Evolutionary conservation across 2,888 invertebrate species (phyloP), one percentile per base, ranked within the genome.

Genomic region (Thymelicus lineola): DNA sequence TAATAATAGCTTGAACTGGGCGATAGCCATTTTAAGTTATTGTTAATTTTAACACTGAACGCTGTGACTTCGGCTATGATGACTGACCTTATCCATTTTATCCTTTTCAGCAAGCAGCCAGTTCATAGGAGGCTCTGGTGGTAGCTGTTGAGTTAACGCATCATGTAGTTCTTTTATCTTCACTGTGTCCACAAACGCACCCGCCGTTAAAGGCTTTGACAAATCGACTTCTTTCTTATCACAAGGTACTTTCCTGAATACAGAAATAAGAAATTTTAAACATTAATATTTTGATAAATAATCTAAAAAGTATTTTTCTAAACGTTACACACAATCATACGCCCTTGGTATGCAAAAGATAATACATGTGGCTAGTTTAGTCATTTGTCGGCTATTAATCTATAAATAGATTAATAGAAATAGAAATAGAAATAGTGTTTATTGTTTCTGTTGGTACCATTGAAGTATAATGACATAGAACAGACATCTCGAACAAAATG

Each of bases 181-280:
- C n/a, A 94, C 94, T 42, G 94, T 90, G 77, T 96, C 96, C 7
- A 96, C 97, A 86, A 97, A 97, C 0, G 97, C 97, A 55, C 97
- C 97, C 0, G 96, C 95, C 75, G 96, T 96, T 81, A 97, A 91
- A 0, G 96, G 96, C 77, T 96, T 96, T 70, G 95, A 95, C 61
- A 97, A 88, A 66, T 97, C 96, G 57, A 96, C 94, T 64, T 94
- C 94, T 75, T 95, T 96, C 77, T 96, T 96, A 46, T 96, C 96
- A 71, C 76, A 75, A 7, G 83, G 79, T 28, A 78, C 79, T 80
- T 83, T 87, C 66, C 89, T 89, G 72, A 9, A 82, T 79, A 5
- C 15, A 38, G 5, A 53, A 12, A 17, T 17, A 50, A 50, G n/a
- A 6, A 6, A 12, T 15, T 6, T 48, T 10, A 48, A 48, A 46